A percentile compares a stretch with the other conserved stretches of the same genome.
Conservation (phyloP, 2,888 invertebrate genomes). For the Nysson spinosus region DNA sequence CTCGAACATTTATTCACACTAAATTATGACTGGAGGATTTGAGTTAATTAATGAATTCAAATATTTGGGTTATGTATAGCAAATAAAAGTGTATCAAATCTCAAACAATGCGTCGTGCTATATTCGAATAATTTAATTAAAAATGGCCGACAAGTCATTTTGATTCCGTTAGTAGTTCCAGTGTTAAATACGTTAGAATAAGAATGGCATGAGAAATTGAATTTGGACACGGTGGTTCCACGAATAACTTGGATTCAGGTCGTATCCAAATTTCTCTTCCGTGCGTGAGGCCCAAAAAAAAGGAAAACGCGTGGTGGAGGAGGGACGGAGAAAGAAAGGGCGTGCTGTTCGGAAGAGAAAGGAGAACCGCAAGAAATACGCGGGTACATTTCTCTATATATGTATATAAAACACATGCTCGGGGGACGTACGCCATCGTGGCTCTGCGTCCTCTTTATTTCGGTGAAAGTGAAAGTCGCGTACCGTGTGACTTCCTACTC, state of each 20-base stretch:
- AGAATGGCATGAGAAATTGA: no score
- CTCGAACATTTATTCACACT: no score
- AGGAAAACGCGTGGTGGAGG: background rate
- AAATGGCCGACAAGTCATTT: no score
- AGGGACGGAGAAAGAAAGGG: conserved; percentile 31
- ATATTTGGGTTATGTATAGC: no score
- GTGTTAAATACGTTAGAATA: no score
- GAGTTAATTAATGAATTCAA: no score
- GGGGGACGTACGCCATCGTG: conserved; percentile 50
- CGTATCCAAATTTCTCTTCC: conserved; percentile 51
- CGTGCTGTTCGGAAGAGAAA: conserved; percentile 49
- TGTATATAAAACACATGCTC: conserved; percentile 39
- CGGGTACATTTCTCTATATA: conserved; percentile 17
- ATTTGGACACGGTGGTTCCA: no score
- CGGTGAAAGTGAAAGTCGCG: conserved; percentile 76
- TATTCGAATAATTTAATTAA: no score
- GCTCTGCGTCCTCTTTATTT: conserved; percentile 74
- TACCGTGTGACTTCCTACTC: conserved; percentile 66
- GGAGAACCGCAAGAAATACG: conserved; percentile 28
- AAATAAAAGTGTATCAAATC: no score
- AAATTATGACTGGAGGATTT: no score
- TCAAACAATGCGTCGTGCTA: no score
- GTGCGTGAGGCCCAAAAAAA: conserved; percentile 24
- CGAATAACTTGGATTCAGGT: conserved; percentile 24
- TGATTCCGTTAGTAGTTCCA: no score